These are phyloP conservation scores for Orientallactaga sibirica DNA, from an alignment of 2,797 vertebrate genomes.

Conservation along the genomic window DNA sequence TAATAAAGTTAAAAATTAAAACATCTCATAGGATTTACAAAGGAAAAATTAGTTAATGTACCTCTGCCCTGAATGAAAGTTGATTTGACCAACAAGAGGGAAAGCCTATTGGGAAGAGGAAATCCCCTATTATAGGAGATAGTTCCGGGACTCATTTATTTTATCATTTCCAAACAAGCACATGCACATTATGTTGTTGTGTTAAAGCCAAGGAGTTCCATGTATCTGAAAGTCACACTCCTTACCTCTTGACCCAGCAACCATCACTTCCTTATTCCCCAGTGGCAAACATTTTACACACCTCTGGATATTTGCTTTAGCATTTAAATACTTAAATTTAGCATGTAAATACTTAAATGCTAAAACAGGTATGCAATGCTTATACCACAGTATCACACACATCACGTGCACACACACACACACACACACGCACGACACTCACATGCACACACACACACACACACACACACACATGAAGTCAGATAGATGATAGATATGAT, in stretches of 20 bases:
- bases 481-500: too few relatives aligned
- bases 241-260: background rate
- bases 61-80: background rate
- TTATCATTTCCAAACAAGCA: background rate
- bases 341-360: too few relatives aligned
- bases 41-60: background rate
- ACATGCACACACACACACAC: background rate
- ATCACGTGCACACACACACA: too few relatives aligned
- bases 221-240: accelerated
- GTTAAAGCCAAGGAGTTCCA: background rate
- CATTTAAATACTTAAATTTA: background rate
- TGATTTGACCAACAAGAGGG: background rate
- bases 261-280: too few relatives aligned
- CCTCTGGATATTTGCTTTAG: background rate
- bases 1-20: background rate
- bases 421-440: too few relatives aligned
- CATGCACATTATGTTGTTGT: background rate
- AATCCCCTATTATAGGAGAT: background rate
- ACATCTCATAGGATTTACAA: slow-evolving; percentile 3
- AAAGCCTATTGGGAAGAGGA: background rate
- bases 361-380: too few relatives aligned
- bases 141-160: background rate
- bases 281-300: background rate
- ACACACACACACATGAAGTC: too few relatives aligned
- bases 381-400: too few relatives aligned